Conservation (phyloP, 2,888 invertebrate genomes). For the Tridacna gigas region DNA sequence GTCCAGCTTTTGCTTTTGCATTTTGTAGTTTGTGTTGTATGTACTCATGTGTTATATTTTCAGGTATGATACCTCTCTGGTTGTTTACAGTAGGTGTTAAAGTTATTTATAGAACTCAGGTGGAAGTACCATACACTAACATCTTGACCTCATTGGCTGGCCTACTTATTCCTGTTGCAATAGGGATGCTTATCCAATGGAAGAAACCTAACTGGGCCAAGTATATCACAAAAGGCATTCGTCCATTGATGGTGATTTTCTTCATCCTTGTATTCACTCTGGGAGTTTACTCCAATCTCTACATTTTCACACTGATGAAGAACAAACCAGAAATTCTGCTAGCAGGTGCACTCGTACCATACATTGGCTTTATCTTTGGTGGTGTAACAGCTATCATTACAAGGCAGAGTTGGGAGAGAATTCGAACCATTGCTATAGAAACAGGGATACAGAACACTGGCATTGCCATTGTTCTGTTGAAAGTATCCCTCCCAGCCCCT, state of each 20-base stretch:
- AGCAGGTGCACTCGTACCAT: constrained; percentile 85
- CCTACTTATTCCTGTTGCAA: constrained; percentile 85
- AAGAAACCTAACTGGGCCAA: constrained; percentile 82
- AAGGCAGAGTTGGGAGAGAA: constrained; percentile 84
- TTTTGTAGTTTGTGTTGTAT: no score
- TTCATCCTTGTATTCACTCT: constrained; percentile 85
- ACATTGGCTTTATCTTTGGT: constrained; percentile 86
- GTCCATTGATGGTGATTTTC: constrained; percentile 85
- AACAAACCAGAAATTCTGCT: constrained; percentile 77
- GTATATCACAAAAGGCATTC: constrained; percentile 81
- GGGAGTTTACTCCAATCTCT: constrained; percentile 85
- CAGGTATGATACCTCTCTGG: constrained; percentile 87
- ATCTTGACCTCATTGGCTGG: constrained; percentile 84
- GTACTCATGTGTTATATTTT: neutral
- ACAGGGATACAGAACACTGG: constrained; percentile 94
- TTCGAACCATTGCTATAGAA: constrained; percentile 93
- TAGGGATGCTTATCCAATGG: constrained; percentile 85
- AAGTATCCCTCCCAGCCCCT: constrained; percentile 77
- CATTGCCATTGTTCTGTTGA: constrained; percentile 85
- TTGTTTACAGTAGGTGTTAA: constrained; percentile 85
- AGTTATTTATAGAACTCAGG: constrained; percentile 77
- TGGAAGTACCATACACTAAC: constrained; percentile 85
- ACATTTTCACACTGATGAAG: constrained; percentile 84
- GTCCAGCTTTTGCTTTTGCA: no score
- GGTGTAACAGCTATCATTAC: constrained; percentile 79